Evolutionary conservation across 2,888 invertebrate species (phyloP).

Genomic region (Drosophila engyochracea): DNA sequence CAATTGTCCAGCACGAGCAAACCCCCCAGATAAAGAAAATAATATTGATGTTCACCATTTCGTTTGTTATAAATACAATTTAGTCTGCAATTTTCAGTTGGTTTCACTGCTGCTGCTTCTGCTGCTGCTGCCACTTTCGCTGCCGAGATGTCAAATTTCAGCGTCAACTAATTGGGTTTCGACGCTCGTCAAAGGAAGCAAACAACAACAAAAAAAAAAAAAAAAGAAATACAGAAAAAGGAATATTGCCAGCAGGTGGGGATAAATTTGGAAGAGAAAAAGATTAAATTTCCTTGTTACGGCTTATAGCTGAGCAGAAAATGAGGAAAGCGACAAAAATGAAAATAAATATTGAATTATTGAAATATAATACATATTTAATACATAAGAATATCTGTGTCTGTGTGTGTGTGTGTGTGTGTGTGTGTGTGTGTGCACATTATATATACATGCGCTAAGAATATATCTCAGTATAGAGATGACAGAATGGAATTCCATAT

Average conservation of each 20-base stretch:
- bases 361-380: slow-evolving; percentile 68
- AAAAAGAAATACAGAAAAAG: slow-evolving; percentile 15
- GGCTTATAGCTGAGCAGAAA: slow-evolving; percentile 54
- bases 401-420: neutral
- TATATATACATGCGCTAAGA: slow-evolving; percentile 8
- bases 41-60: slow-evolving; percentile 41
- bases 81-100: slow-evolving; percentile 66
- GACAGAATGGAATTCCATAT: slow-evolving; percentile 16
- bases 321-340: slow-evolving; percentile 57
- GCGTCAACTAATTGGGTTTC: slow-evolving; percentile 75
- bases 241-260: slow-evolving; percentile 51
- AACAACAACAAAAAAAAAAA: slow-evolving; percentile 14
- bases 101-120: slow-evolving; percentile 23
- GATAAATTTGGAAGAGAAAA: slow-evolving; percentile 54
- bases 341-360: slow-evolving; percentile 80
- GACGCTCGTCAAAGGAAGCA: slow-evolving; percentile 50
- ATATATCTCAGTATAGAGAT: slow-evolving; percentile 24
- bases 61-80: slow-evolving; percentile 68
- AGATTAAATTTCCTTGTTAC: slow-evolving; percentile 79
- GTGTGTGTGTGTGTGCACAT: slow-evolving; percentile 1
- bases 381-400: slow-evolving; percentile 17
- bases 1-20: slow-evolving; percentile 39
- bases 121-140: slow-evolving; percentile 19
- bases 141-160: slow-evolving; percentile 66
- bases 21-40: slow-evolving; percentile 16